Percentiles rank a stretch among this genome's conserved stretches.
Conservation (phyloP, 2,797 vertebrate species). For the Dallia pectoralis region DNA sequence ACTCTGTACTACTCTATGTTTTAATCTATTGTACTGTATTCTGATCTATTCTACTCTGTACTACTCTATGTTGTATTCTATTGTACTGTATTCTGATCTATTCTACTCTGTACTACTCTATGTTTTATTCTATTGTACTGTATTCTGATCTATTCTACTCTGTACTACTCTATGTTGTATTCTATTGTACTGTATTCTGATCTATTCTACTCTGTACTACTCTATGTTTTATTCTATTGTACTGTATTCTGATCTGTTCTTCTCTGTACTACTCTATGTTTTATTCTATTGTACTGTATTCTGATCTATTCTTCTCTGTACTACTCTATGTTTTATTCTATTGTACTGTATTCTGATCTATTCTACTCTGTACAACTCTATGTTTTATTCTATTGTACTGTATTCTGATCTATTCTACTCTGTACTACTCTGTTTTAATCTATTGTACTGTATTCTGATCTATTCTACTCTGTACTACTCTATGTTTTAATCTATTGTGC, state of each 20-base stretch:
- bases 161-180: no score
- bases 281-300: no score
- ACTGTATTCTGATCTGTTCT: no score
- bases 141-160: not conserved
- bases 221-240: not conserved
- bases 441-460: not conserved
- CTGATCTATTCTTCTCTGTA: no score
- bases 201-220: no score
- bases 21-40: not conserved
- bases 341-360: not conserved
- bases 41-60: no score
- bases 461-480: no score
- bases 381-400: no score
- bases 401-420: no score
- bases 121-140: not conserved
- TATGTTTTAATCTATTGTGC: not conserved
- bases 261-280: no score
- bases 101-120: not conserved
- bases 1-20: not conserved
- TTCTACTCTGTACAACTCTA: not conserved
- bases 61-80: no score
- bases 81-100: constrained; percentile 8
- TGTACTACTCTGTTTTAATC: not conserved
- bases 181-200: no score
- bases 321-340: not conserved